Evolutionary conservation across 2,113 vertebrate species (phyloP).

Genomic region (Columba livia): DNA sequence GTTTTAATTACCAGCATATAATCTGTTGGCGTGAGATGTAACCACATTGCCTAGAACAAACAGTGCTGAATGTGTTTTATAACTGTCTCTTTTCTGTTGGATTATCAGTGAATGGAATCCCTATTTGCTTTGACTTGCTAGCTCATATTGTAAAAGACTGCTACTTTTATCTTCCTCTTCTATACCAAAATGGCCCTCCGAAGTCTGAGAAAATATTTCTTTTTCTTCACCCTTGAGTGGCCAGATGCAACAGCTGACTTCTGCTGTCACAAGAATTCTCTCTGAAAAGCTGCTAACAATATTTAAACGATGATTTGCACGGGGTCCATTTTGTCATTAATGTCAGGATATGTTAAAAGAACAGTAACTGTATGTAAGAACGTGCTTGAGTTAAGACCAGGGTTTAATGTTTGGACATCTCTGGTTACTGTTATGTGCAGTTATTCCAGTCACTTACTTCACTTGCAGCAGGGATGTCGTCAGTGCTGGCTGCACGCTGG

Average conservation of each 20-base stretch:
- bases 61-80: neutral
- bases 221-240: constrained; percentile 12
- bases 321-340: neutral
- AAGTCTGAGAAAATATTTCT: constrained; percentile 49
- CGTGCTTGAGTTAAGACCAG: neutral
- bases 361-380: neutral
- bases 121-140: constrained; percentile 37
- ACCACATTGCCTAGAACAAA: neutral
- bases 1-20: neutral
- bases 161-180: constrained; percentile 44
- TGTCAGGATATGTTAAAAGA: neutral
- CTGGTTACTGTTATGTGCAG: neutral
- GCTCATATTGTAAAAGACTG: constrained; percentile 24
- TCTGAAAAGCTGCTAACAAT: neutral
- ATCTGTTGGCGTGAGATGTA: neutral
- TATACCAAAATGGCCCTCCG: constrained; percentile 15
- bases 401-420: neutral
- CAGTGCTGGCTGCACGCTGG: neutral
- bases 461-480: neutral
- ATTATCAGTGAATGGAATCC: neutral
- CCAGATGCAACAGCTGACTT: neutral
- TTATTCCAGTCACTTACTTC: neutral
- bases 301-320: neutral
- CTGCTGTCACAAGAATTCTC: constrained; percentile 3
- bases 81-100: neutral